phyloP scores from a whole-genome alignment of 2,113 vertebrate species.

The Ailuropoda melanoleuca region DNA sequence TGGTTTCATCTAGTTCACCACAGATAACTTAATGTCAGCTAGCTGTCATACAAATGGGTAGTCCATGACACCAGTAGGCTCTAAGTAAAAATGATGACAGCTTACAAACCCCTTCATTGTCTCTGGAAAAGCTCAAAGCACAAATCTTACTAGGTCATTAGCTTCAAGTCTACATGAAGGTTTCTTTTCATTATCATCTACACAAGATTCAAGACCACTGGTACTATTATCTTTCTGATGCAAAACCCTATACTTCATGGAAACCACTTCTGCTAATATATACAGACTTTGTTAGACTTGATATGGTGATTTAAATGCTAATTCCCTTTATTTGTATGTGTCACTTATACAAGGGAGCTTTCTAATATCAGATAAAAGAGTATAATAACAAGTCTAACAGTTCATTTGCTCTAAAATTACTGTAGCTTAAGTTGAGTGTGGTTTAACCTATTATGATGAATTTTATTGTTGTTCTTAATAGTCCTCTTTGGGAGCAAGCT shows the following conservation, averaged over 20 bases:
- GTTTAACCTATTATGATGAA: conserved; percentile 1
- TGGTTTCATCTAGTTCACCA: conserved; percentile 32
- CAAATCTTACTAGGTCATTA: background rate
- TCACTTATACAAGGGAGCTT: background rate
- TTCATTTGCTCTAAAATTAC: conserved; percentile 32
- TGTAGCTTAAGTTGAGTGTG: background rate
- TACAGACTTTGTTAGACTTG: background rate
- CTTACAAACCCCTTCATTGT: background rate
- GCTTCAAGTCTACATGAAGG: background rate
- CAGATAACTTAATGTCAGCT: background rate
- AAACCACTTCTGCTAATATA: conserved; percentile 4
- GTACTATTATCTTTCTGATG: background rate
- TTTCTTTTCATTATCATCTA: background rate
- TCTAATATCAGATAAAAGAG: conserved; percentile 25
- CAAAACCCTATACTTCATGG: background rate
- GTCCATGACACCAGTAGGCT: background rate
- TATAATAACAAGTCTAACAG: background rate
- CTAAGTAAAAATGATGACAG: background rate
- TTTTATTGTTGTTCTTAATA: conserved; percentile 41
- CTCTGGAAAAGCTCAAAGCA: background rate
- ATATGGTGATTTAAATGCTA: background rate
- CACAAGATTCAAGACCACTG: background rate
- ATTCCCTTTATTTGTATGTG: conserved; percentile 13
- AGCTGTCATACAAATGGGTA: background rate
- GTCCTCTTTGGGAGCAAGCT: background rate